phyloP scores from a whole-genome alignment of 2,113 vertebrate species.

The Hydrolagus affinis region DNA sequence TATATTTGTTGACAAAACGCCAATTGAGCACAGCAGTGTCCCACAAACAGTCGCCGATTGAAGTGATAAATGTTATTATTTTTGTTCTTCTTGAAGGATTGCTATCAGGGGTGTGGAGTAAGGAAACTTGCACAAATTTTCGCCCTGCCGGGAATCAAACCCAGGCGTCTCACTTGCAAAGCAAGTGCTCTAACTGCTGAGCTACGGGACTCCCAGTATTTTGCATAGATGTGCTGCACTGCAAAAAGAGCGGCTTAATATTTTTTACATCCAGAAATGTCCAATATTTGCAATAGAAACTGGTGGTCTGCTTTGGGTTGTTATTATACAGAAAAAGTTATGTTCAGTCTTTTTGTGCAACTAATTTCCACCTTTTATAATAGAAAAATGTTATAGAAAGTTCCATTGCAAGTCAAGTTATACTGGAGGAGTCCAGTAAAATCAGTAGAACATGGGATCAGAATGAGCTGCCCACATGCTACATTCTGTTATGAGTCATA shows the following conservation, averaged over 20 bases:
- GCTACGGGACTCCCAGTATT: no score
- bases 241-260: not conserved
- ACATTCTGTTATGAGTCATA: constrained; percentile 1
- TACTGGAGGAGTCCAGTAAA: not conserved
- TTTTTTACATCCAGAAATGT: not conserved
- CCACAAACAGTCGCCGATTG: no score
- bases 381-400: not conserved
- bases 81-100: no score
- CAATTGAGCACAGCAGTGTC: no score
- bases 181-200: no score
- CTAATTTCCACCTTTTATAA: not conserved
- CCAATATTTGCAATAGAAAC: not conserved
- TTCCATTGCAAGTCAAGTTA: no score
- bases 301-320: not conserved
- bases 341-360: constrained; percentile 6
- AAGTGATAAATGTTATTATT: no score
- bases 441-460: not conserved
- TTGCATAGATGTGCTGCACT: not conserved
- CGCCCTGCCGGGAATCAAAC: no score
- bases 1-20: no score
- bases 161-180: no score
- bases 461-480: not conserved
- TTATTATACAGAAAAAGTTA: not conserved
- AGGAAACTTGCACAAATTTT: no score
- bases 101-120: no score